These are phyloP conservation scores for Trichomycterus rosablanca DNA, from an alignment of 2,113 vertebrate species.

Conservation along the genomic window DNA sequence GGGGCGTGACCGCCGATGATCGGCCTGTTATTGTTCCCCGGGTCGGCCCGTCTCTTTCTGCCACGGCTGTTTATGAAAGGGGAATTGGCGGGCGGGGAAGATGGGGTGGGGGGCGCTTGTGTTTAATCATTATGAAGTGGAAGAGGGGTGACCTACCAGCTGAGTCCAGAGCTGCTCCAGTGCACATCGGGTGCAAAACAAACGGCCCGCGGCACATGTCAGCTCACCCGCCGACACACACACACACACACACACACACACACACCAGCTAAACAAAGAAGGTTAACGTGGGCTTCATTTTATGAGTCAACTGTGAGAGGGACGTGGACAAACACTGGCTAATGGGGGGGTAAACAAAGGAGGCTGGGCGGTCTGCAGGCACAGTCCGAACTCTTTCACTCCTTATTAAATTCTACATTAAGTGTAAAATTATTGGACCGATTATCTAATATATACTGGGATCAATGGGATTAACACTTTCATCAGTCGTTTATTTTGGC, in stretches of 20 bases:
- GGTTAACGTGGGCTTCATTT: conserved; percentile 46
- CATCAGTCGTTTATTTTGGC: too few species aligned
- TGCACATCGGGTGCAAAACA: conserved; percentile 70
- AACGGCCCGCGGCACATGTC: conserved; percentile 43
- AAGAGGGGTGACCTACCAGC: conserved; percentile 71
- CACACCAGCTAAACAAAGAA: conserved; percentile 37
- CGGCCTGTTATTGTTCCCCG: conserved; percentile 69
- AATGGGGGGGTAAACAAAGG: conserved; percentile 46
- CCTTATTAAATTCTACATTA: too few species aligned
- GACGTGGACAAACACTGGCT: conserved; percentile 49
- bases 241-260: conserved; percentile 33
- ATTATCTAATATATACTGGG: too few species aligned
- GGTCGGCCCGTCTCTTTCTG: conserved; percentile 61
- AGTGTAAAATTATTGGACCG: too few species aligned
- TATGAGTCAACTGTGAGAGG: conserved; percentile 48
- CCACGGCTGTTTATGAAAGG: conserved; percentile 61
- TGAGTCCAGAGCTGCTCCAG: conserved; percentile 72
- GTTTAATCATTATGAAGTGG: conserved; percentile 74
- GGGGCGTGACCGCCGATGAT: conserved; percentile 64
- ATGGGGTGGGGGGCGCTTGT: conserved; percentile 59
- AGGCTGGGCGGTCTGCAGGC: conserved; percentile 7
- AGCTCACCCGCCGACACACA: conserved; percentile 34
- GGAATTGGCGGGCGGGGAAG: conserved; percentile 57
- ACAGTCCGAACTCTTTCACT: too few species aligned
- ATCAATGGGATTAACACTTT: too few species aligned